Evolutionary conservation across 2,113 vertebrate genomes (phyloP).

Genomic region (Hoplias malabaricus): DNA sequence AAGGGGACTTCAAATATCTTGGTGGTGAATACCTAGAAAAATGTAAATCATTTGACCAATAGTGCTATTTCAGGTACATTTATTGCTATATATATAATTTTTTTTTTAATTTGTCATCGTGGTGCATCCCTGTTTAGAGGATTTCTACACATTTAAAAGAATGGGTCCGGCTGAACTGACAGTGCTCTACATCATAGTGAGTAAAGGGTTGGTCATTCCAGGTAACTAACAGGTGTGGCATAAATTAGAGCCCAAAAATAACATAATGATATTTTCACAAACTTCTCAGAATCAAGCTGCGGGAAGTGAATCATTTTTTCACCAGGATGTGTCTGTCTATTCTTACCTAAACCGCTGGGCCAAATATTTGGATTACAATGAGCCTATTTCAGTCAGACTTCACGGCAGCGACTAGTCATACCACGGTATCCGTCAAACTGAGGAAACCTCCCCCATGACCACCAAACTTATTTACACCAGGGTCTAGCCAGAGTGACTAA

Average conservation of each 20-base stretch:
- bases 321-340: neutral
- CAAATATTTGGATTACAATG: conserved; percentile 6
- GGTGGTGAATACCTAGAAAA: neutral
- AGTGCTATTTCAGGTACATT: too few species aligned
- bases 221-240: neutral
- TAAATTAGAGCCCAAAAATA: neutral
- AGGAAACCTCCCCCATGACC: conserved; percentile 1
- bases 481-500: conserved; percentile 28
- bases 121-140: too few species aligned
- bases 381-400: neutral
- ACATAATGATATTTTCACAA: neutral
- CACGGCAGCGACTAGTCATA: conserved; percentile 14
- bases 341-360: neutral
- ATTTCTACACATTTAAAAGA: neutral
- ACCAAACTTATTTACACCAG: conserved; percentile 2
- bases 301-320: conserved; percentile 22
- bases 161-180: too few species aligned
- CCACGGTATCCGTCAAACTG: neutral
- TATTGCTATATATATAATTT: too few species aligned
- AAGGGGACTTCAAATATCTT: neutral
- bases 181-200: neutral
- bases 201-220: neutral
- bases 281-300: neutral
- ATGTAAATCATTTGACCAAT: too few species aligned
- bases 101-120: too few species aligned